Evolutionary conservation across 2,113 vertebrate genomes (phyloP), one percentile per base, ranked within the genome.

Genomic region (Periophthalmus modestus): DNA sequence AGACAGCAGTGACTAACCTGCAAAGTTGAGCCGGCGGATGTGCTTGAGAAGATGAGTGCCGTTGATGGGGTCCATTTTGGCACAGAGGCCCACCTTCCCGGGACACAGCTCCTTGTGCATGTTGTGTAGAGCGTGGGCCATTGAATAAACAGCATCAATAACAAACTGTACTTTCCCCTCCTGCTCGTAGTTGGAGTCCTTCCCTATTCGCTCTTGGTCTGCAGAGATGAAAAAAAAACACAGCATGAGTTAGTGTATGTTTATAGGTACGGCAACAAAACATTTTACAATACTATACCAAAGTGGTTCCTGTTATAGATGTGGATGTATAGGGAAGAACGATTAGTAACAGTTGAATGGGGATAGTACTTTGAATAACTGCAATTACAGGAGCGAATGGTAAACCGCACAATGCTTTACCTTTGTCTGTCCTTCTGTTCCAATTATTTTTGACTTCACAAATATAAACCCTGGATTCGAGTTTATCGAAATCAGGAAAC

Each of bases 91-190:
- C 69, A 99, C 94, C 15, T 94, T 96, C 62, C 96, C 96, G 0
- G 95, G 96, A 74, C 97, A 99, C 57, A 99, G 91, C 77, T 96
- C 95, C 66, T 92, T 94, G 91, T 99, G 97, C 96, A 99, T 98
- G 83, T 94, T 96, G 78, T 99, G 97, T 74, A 99, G 94, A 0
- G 96, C 97, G 0, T 98, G 96, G 15, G 97, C 97, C 97, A 98
- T 98, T 72, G 96, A 93, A 0, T 98, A 99, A 58, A 99, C 97
- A 0, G 97, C 97, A 0, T 99, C 97, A 0, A 99, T 98, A 63
- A 99, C 97, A 34, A 99, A 98, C 86, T 98, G 97, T 47, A 98
- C 97, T 81, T 99, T 99, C 71, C 97, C 97, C 80, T 99, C 97
- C 90, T 99, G 97, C 82, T 99, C 97, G 0, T 98, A 99, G 0